Conservation (phyloP, 2,797 vertebrate species). For the Hyperoplus immaculatus region DNA sequence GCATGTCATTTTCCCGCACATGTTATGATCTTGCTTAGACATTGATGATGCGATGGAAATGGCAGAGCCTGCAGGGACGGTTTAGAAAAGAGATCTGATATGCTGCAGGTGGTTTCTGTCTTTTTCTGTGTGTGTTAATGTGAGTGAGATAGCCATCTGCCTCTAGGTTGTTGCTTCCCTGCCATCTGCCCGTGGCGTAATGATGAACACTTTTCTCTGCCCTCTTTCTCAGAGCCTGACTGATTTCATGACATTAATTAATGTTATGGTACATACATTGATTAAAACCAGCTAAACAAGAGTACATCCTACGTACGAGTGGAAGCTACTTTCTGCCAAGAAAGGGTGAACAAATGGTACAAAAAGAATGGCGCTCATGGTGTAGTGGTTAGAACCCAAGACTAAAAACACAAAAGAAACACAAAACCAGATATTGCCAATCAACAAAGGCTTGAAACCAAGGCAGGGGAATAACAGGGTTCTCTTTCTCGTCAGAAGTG, state of each 20-base stretch:
- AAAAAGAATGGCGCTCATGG: no score
- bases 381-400: no score
- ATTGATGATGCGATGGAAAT: not conserved
- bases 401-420: no score
- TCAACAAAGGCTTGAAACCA: not conserved
- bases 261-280: not conserved
- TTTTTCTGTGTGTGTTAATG: not conserved
- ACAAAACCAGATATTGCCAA: not conserved
- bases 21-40: conserved; percentile 27
- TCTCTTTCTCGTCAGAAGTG: not conserved
- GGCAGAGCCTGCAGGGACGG: not conserved
- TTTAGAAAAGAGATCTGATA: not conserved
- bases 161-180: not conserved
- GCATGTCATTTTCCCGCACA: conserved; percentile 11
- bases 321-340: no score
- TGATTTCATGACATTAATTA: not conserved
- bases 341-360: no score
- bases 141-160: not conserved
- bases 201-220: not conserved
- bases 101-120: conserved; percentile 10
- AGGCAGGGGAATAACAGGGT: not conserved
- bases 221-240: not conserved
- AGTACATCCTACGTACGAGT: no score
- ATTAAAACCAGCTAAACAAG: not conserved
- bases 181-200: not conserved